Evolutionary conservation across 2,888 invertebrate genomes (phyloP).

Genomic region (Graphium colonna): DNA sequence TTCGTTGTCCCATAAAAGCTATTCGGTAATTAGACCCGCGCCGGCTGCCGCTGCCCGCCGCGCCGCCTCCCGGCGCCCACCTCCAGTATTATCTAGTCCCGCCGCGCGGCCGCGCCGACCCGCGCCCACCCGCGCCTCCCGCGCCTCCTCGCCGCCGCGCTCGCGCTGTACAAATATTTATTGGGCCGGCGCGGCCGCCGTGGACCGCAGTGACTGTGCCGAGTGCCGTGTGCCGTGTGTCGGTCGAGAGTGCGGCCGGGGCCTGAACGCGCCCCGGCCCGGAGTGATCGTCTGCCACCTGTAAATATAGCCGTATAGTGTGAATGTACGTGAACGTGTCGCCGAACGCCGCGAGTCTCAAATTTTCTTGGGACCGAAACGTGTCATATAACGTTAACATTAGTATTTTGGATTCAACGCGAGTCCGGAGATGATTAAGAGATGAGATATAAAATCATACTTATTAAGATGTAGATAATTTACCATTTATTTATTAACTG

Average conservation of each 20-base stretch:
- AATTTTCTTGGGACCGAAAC: conserved; percentile 78
- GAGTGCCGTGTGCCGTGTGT: conserved; percentile 56
- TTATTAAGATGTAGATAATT: conserved; percentile 80
- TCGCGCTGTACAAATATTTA: conserved; percentile 82
- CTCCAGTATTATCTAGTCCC: conserved; percentile 86
- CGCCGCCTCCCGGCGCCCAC: conserved; percentile 51
- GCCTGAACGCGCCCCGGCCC: conserved; percentile 43
- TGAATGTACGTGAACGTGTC: conserved; percentile 80
- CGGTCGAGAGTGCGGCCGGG: conserved; percentile 41
- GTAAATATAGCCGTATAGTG: conserved; percentile 80
- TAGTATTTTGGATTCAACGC: conserved; percentile 76
- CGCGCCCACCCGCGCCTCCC: conserved; percentile 56
- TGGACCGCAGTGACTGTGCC: conserved; percentile 34
- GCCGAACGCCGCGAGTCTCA: conserved; percentile 78
- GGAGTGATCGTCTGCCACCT: conserved; percentile 62
- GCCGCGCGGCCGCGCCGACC: conserved; percentile 62
- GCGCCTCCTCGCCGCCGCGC: too few relatives aligned
- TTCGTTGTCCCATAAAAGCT: too few relatives aligned
- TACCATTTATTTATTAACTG: conserved; percentile 81
- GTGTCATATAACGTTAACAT: conserved; percentile 78
- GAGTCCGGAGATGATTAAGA: conserved; percentile 77
- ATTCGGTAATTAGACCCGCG: conserved; percentile 87
- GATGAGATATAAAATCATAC: conserved; percentile 78
- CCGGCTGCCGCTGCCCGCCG: conserved; percentile 92
- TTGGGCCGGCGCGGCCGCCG: conserved; percentile 72